These are phyloP conservation scores for Sitta carolinensis DNA, from an alignment of 2,797 vertebrate genomes.

Conservation along the genomic window DNA sequence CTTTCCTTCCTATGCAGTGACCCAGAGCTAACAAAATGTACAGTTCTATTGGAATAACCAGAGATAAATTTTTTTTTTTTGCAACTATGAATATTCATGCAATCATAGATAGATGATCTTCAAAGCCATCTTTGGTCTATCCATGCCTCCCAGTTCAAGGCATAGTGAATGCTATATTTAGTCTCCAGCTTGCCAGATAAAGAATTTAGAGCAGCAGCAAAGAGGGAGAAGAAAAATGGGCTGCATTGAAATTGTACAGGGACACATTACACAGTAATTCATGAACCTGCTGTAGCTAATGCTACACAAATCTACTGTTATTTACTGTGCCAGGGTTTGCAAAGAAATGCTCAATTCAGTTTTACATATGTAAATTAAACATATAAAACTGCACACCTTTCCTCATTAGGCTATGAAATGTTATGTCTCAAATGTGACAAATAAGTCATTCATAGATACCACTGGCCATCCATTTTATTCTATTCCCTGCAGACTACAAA, in stretches of 20 bases:
- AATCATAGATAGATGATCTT: not conserved
- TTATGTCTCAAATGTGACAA: constrained; percentile 55
- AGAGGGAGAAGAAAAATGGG: constrained; percentile 16
- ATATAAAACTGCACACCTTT: constrained; percentile 51
- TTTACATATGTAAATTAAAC: constrained; percentile 64
- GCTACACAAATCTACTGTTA: constrained; percentile 29
- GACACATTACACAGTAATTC: constrained; percentile 30
- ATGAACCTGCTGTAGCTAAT: constrained; percentile 33
- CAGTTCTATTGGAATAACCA: not conserved
- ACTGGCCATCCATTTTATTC: not conserved
- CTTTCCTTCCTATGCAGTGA: not conserved
- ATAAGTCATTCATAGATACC: constrained; percentile 26
- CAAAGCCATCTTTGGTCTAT: not conserved
- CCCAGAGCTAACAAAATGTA: not conserved
- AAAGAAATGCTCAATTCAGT: constrained; percentile 8
- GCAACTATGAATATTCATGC: not conserved
- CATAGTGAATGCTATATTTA: not conserved
- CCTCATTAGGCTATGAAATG: constrained; percentile 60
- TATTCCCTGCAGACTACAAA: constrained; percentile 31
- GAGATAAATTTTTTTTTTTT: not conserved
- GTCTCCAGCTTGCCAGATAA: not conserved
- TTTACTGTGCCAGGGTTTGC: not conserved
- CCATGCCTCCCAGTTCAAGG: not conserved
- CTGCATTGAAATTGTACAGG: not conserved
- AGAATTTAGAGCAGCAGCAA: not conserved